phyloP scores from a whole-genome alignment of 2,888 invertebrate species.

The Gari tellinella region DNA sequence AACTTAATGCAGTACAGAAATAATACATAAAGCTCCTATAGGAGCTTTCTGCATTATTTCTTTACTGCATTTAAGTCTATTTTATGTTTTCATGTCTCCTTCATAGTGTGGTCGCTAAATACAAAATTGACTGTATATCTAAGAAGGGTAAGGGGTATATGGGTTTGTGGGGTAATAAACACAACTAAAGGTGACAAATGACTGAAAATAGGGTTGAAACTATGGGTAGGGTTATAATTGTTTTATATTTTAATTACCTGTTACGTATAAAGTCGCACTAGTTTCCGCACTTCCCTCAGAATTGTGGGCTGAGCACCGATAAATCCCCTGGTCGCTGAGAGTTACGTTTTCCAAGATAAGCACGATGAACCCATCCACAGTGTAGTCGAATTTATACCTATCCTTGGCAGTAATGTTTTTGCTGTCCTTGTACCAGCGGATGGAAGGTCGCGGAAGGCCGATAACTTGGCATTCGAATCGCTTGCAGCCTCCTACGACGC shows the following conservation, averaged over 20 bases:
- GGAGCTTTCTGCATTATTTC: too few species aligned
- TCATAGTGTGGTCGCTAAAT: too few species aligned
- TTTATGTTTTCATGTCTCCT: too few species aligned
- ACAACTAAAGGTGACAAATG: too few species aligned
- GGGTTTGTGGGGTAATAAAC: too few species aligned
- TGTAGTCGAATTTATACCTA: slow-evolving; percentile 78
- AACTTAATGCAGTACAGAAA: too few species aligned
- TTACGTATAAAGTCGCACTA: slow-evolving; percentile 82
- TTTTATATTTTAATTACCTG: slow-evolving; percentile 69
- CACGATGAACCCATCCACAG: slow-evolving; percentile 77
- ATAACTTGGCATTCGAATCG: slow-evolving; percentile 83
- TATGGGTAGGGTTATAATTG: slow-evolving; percentile 4
- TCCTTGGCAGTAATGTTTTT: slow-evolving; percentile 76
- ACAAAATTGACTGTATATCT: too few species aligned
- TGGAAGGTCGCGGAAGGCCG: slow-evolving; percentile 81
- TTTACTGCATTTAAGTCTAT: too few species aligned
- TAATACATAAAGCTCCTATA: too few species aligned
- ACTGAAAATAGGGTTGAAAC: too few species aligned
- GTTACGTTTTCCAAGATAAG: slow-evolving; percentile 79
- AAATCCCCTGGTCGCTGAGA: slow-evolving; percentile 80
- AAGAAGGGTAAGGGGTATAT: too few species aligned
- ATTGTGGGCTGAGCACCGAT: slow-evolving; percentile 83
- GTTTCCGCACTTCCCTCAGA: slow-evolving; percentile 83
- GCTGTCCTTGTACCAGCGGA: slow-evolving; percentile 84
- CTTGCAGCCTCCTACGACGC: slow-evolving; percentile 77